Evolutionary conservation across 2,797 vertebrate species (phyloP), one percentile per base, ranked within the genome.

Genomic region (Gambusia yucatana): DNA sequence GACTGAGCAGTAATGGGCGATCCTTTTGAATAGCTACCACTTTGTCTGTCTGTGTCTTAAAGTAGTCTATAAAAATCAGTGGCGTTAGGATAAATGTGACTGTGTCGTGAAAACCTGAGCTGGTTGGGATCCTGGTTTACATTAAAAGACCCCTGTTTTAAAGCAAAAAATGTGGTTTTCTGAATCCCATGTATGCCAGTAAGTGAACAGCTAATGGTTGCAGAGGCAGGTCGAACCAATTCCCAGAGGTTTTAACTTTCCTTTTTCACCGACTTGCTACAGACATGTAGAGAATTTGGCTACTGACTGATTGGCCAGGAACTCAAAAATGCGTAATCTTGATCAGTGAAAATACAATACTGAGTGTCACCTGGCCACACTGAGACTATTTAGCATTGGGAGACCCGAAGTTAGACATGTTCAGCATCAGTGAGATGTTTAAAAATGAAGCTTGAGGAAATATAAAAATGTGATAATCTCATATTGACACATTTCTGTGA

Each of bases 51-150:
- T 73, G 41, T 50, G 55, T 59, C 81, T 13, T 14, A 11, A 48
- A 52, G 47, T 39, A 47, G 44, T 16, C 22, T 30, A 39, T 36
- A 65, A 61, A 82, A 87, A 82, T 80, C 30, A 57, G 59, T 77
- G 71, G 7, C 2, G 41, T 46, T 77, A 28, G 25, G 52, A 59
- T 33, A 28, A 22, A 5, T 0, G 48, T 7, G 16, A n/a, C 0
- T 81, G 6, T 14, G 20, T 50, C 6, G 20, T 77, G 17, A 77
- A 82, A 82, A 22, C 47, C 59, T 78, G 25, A 79, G 17, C n/a
- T 10, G 2, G 39, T 13, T 0, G 28, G 78, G 48, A 47, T 36
- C 30, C 13, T 46, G 46, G 48, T 52, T 52, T 52, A 52, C 20
- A 22, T 52, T 25, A 52, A 22, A 22, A 52, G 7, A 9, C 44